phyloP scores from a whole-genome alignment of 1,140 invertebrate species.

The Bathynomus jamesi region DNA sequence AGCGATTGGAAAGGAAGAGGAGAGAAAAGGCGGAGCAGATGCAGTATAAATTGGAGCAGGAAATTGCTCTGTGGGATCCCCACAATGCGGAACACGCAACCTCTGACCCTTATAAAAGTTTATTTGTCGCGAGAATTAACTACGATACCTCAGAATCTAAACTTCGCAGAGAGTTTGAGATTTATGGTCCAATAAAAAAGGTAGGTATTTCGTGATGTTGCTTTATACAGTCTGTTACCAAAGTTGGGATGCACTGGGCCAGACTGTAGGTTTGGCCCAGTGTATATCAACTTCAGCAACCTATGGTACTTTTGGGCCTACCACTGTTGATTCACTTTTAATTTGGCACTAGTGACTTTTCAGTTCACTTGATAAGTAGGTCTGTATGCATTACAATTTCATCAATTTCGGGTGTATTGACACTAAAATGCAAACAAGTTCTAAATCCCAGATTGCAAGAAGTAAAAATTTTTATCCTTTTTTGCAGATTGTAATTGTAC shows the following conservation, averaged over 20 bases:
- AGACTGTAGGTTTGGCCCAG: too few species aligned
- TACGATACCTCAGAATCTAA: constrained; percentile 99
- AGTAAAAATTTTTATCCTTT: constrained; percentile 16
- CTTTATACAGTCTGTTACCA: too few species aligned
- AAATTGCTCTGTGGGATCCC: constrained; percentile 94
- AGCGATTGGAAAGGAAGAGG: constrained; percentile 77
- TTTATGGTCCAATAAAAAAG: constrained; percentile 86
- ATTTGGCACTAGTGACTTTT: too few species aligned
- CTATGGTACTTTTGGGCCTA: too few species aligned
- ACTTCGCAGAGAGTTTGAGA: constrained; percentile 93
- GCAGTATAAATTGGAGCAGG: constrained; percentile 96
- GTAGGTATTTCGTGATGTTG: constrained; percentile 12
- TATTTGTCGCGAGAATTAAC: constrained; percentile 96
- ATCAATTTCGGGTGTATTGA: neutral
- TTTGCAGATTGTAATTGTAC: constrained; percentile 76
- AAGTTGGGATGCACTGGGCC: too few species aligned
- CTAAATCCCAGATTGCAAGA: too few species aligned
- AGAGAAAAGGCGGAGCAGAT: constrained; percentile 93
- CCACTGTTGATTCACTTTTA: neutral
- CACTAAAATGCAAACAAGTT: too few species aligned
- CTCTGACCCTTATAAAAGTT: constrained; percentile 90
- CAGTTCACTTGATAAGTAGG: neutral
- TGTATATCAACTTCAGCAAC: too few species aligned
- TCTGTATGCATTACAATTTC: neutral
- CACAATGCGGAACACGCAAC: constrained; percentile 68